A percentile compares a stretch with the other conserved stretches of the same genome.
These are phyloP conservation scores for Hipparchia semele DNA, from an alignment of 2,888 invertebrate genomes.

Conservation along the genomic window DNA sequence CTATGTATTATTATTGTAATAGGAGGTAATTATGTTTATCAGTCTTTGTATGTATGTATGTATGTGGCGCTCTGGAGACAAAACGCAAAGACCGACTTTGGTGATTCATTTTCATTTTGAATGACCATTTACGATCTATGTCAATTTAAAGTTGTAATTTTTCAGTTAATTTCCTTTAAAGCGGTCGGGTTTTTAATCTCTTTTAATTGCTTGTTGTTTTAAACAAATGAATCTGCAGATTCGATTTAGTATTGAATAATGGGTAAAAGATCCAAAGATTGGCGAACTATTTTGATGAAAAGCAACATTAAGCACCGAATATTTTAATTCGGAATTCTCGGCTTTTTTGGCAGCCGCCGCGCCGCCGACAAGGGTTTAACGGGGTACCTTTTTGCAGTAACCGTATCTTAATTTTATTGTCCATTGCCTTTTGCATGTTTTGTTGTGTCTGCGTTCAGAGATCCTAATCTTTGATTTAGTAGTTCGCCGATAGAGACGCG, in stretches of 20 bases:
- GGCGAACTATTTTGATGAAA: slow-evolving; percentile 31
- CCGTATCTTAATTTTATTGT: slow-evolving; percentile 54
- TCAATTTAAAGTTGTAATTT: too few relatives aligned
- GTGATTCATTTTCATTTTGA: too few relatives aligned
- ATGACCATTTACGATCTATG: too few relatives aligned
- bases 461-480: slow-evolving; percentile 64
- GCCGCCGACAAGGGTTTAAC: slow-evolving; percentile 58
- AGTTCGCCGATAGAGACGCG: slow-evolving; percentile 45
- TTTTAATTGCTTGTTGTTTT: too few relatives aligned
- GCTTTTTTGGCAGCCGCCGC: slow-evolving; percentile 44
- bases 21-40: too few relatives aligned
- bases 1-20: not conserved
- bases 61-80: too few relatives aligned
- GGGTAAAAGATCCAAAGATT: slow-evolving; percentile 20
- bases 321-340: slow-evolving; percentile 25
- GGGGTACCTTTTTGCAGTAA: slow-evolving; percentile 52
- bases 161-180: too few relatives aligned
- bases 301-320: slow-evolving; percentile 31
- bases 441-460: slow-evolving; percentile 61
- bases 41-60: too few relatives aligned
- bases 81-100: too few relatives aligned
- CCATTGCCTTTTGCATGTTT: slow-evolving; percentile 55
- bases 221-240: too few relatives aligned
- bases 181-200: too few relatives aligned
- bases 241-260: too few relatives aligned